A percentile compares a stretch with the other conserved stretches of the same genome.
These are phyloP conservation scores for Himalopsyche tibetana DNA, from an alignment of 2,888 invertebrate species.

Conservation along the genomic window DNA sequence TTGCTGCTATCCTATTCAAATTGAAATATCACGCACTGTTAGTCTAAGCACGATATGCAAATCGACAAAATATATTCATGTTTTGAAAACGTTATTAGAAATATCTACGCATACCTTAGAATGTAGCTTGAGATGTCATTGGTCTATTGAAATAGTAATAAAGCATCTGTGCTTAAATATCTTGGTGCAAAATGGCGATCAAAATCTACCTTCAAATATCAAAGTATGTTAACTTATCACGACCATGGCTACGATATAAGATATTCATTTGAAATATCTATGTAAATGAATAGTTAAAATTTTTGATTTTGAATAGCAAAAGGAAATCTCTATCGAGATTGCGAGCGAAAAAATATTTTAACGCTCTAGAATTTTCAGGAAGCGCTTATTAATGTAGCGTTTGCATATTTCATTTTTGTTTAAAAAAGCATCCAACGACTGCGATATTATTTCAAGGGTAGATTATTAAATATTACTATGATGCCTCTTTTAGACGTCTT, in stretches of 20 bases:
- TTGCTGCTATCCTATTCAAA: too few species aligned
- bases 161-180: background rate
- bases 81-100: constrained; percentile 16
- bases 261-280: constrained; percentile 57
- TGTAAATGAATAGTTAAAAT: constrained; percentile 57
- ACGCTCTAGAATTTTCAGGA: background rate
- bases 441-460: constrained; percentile 18
- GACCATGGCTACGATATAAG: constrained; percentile 29
- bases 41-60: constrained; percentile 2
- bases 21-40: background rate
- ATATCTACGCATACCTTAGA: background rate
- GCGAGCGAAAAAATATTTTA: constrained; percentile 15
- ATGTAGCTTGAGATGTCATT: background rate
- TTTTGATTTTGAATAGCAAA: constrained; percentile 45
- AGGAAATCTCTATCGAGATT: constrained; percentile 45
- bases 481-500: constrained; percentile 8
- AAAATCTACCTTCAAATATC: constrained; percentile 28
- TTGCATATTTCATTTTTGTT: constrained; percentile 37
- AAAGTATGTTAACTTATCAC: constrained; percentile 48
- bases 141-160: constrained; percentile 21
- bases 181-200: background rate
- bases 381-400: constrained; percentile 33
- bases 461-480: constrained; percentile 26
- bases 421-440: background rate
- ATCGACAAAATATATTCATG: constrained; percentile 19